Evolutionary conservation across 2,113 vertebrate species (phyloP).

Genomic region (Cinclus cinclus): DNA sequence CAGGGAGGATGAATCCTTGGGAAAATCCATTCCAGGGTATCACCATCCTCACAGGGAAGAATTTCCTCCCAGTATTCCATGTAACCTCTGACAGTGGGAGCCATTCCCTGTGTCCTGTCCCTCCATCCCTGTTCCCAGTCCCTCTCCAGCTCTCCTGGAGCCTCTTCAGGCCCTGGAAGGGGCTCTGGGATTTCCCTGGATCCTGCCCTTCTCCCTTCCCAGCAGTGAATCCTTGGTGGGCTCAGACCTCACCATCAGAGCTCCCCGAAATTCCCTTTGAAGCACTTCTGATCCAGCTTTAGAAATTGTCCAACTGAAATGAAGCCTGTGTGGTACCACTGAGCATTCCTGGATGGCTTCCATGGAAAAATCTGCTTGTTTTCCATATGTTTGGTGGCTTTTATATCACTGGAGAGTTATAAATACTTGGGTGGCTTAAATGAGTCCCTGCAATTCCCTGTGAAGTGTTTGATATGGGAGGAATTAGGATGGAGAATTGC

Average conservation of each 20-base stretch:
- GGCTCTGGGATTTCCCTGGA: not conserved
- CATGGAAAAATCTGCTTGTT: not conserved
- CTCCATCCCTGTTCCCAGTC: not conserved
- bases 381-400: not conserved
- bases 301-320: not conserved
- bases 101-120: not conserved
- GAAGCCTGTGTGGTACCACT: not conserved
- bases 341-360: not conserved
- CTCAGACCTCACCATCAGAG: not conserved
- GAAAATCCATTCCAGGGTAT: not conserved
- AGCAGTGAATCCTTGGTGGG: not conserved
- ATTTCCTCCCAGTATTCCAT: not conserved
- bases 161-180: rapidly evolving
- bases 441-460: not conserved
- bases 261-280: not conserved
- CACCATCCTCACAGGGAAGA: not conserved
- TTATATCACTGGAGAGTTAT: not conserved
- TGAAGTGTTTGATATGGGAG: not conserved
- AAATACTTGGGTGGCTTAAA: not conserved
- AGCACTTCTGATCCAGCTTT: not conserved
- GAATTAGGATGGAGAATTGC: not conserved
- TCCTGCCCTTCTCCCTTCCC: rapidly evolving
- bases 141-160: not conserved
- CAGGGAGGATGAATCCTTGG: not conserved
- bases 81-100: rapidly evolving